Evolutionary conservation across 2,888 invertebrate genomes (phyloP), one percentile per base, ranked within the genome.

Genomic region (Helobdella robusta): DNA sequence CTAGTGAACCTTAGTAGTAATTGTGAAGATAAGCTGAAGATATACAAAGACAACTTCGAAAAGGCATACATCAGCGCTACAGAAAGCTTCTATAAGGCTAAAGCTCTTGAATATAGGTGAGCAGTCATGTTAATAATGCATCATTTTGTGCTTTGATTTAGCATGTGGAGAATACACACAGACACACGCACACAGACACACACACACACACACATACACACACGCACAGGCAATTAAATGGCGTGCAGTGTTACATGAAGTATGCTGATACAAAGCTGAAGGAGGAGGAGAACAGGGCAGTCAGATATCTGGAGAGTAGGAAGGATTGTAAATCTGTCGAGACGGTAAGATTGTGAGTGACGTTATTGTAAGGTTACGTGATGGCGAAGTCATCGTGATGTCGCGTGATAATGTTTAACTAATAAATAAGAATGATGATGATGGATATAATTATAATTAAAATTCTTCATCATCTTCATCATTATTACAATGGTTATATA

Each of bases 1-100:
- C n/a, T n/a, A 89, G 95, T 97, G 15, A 94, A 95, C 82, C 83
- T 98, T 67, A 92, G 93, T 80, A 93, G 93, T 50, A 93, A 92
- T 79, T 83, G 88, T 2, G 87, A 88, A 70, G 94, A 97, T 78
- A 91, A 91, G 77, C 83, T 97, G 66, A 89, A 91, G 82, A 95
- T 95, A 73, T 98, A 98, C 81, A 84, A 91, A 73, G 91, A 93
- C 72, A 89, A 95, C 78, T 98, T 98, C 82, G 97, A 98, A 82
- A 89, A 89, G 71, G 79, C 93, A 2, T 98, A 98, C 78, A 86
- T 98, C 75, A 88, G 89, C 78, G 89, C 92, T 48, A 95, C 97
- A 0, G 89, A 91, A 74, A 85, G 88, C 64, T 98, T 95, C 73
- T 98, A 98, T 80, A 80, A 79, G 74, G 82, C 89, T 11, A 92